Base-by-base conservation (phyloP, 2,888 invertebrate species). In the Agonopterix arenella region DNA sequence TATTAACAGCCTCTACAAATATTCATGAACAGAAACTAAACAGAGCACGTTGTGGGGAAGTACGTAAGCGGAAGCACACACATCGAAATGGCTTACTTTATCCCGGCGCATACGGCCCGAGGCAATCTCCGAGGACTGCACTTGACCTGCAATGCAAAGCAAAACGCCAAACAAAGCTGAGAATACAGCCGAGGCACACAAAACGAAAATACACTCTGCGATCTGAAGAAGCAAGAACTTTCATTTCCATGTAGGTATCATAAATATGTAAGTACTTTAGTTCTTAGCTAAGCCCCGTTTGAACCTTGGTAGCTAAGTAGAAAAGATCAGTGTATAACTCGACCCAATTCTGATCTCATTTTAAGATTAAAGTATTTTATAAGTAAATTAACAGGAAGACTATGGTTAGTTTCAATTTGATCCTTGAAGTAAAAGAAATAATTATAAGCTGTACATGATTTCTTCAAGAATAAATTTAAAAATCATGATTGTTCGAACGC, bases 81-180 rank as follows among this genome's bases (percentile, higher is more conserved):
- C 44, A 51, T 59, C 47, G 53, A 63, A 70, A 66, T 62, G 59
- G 64, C 61, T 71, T 66, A 63, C 56, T 68, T 61, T 66, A 64
- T 65, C 55, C 60, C 49, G 52, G 57, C 57, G 55, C 60, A 56
- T 56, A 62, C 43, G 11, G 70, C 76, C 66, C 56, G 61, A 57
- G 67, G 80, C 81, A 72, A 71, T 78, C 76, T 74, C 66, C 45
- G 65, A 77, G 75, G 71, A 78, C 75, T 76, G 76, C 74, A 75
- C 79, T 84, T 84, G 84, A 84, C 84, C 82, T 67, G 72, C 69
- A 70, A 70, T 73, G 72, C 67, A 75, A 80, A 81, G 72, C 67
- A 75, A 80, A 81, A 76, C 72, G 70, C 56, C 60, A 66, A 73
- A 80, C 76, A 78, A 78, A 78, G 73, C 73, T 58, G 52, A 57